These are phyloP conservation scores for Mactra quadrangularis DNA, from an alignment of 1,140 invertebrate genomes.

Conservation along the genomic window DNA sequence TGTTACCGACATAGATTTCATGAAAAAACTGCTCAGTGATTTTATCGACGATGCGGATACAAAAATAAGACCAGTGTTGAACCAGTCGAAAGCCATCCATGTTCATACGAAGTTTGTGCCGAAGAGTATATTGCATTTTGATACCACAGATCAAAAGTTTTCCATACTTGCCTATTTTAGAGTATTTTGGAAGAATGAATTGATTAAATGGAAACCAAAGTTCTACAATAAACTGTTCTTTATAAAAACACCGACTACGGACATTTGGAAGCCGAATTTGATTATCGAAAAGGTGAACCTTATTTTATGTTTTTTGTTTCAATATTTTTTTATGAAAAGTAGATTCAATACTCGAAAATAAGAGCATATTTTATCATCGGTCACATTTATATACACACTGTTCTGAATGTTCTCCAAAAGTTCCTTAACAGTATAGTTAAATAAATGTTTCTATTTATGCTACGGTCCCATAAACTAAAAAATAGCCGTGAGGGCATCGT, in stretches of 20 bases:
- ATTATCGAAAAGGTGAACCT: constrained; percentile 26
- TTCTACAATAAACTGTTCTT: background rate
- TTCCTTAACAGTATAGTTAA: too few relatives aligned
- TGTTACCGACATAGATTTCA: background rate
- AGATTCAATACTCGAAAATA: too few relatives aligned
- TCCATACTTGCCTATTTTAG: constrained; percentile 28
- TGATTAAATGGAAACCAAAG: background rate
- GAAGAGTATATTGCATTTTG: constrained; percentile 13
- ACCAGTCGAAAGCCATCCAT: constrained; percentile 1
- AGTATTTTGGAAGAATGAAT: constrained; percentile 2
- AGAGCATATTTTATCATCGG: too few relatives aligned
- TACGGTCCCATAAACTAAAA: too few relatives aligned
- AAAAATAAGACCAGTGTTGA: constrained; percentile 5
- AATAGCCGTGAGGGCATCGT: too few relatives aligned
- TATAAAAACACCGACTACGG: background rate
- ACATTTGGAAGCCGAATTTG: constrained; percentile 36
- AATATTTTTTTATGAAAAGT: too few relatives aligned
- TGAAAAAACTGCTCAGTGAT: background rate
- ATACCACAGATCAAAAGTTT: constrained; percentile 40
- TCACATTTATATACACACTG: too few relatives aligned
- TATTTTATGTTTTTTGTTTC: too few relatives aligned
- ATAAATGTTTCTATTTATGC: too few relatives aligned
- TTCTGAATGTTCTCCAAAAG: too few relatives aligned
- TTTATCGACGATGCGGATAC: constrained; percentile 3
- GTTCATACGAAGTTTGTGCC: constrained; percentile 11